phyloP scores from a whole-genome alignment of 2,888 invertebrate species.

The Drosophila nigricruria region DNA sequence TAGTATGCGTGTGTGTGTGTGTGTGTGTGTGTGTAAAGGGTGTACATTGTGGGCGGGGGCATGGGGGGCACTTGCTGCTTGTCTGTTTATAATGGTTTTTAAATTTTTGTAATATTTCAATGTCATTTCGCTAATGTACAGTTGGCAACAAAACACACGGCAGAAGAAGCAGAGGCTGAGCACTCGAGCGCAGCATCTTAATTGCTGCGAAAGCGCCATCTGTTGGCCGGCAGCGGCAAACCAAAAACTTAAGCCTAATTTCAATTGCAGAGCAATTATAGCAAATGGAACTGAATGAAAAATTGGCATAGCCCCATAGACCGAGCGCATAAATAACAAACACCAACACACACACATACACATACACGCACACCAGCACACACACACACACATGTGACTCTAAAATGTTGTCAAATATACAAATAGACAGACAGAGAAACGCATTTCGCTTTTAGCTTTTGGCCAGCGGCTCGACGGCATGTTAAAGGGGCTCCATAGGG shows the following conservation, averaged over 20 bases:
- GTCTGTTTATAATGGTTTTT: constrained; percentile 77
- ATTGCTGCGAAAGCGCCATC: constrained; percentile 46
- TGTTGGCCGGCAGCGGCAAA: constrained; percentile 32
- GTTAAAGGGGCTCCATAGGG: constrained; percentile 3
- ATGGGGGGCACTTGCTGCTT: constrained; percentile 30
- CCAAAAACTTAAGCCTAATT: constrained; percentile 28
- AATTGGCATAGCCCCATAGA: constrained; percentile 41
- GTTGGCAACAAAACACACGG: constrained; percentile 57
- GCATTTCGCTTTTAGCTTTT: constrained; percentile 58
- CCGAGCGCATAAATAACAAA: constrained; percentile 39
- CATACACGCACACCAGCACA: background rate
- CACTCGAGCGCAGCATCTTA: constrained; percentile 31
- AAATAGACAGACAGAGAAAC: constrained; percentile 64
- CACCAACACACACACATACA: constrained; percentile 12
- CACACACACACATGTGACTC: constrained; percentile 42
- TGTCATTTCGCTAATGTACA: constrained; percentile 75
- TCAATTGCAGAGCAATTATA: constrained; percentile 25
- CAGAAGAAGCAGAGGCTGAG: background rate
- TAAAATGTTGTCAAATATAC: constrained; percentile 75
- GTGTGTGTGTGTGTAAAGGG: background rate
- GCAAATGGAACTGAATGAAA: constrained; percentile 49
- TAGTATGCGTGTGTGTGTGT: background rate
- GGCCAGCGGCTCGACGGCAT: constrained; percentile 41
- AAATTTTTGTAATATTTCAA: constrained; percentile 78
- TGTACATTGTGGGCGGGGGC: background rate